A percentile compares a stretch with the other conserved stretches of the same genome.
These are phyloP conservation scores for Narcine bancroftii DNA, from an alignment of 2,113 vertebrate species.

Conservation along the genomic window DNA sequence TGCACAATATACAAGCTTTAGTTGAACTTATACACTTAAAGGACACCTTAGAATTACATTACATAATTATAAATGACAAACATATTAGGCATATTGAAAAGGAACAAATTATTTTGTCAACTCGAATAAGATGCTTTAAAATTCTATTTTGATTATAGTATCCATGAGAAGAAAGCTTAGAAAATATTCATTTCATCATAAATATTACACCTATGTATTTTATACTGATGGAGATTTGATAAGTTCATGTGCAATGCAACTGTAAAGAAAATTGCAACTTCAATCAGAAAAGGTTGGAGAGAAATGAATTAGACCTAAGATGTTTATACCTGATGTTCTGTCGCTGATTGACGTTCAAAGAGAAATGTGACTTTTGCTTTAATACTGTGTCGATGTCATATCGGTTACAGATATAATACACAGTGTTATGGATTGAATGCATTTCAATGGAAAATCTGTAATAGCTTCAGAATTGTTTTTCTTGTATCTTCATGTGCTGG, in stretches of 20 bases:
- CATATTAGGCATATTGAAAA: not conserved
- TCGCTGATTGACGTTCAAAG: conserved; percentile 28
- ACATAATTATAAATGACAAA: not conserved
- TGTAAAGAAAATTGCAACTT: conserved; percentile 12
- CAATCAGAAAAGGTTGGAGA: conserved; percentile 12
- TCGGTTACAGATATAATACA: conserved; percentile 34
- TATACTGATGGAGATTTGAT: not conserved
- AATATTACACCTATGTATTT: not conserved
- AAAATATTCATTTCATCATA: not conserved
- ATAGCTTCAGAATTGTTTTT: conserved; percentile 37
- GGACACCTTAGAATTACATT: not conserved
- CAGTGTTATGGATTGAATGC: conserved; percentile 20
- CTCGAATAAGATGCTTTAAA: not conserved
- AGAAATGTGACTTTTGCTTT: conserved; percentile 33
- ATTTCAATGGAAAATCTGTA: conserved; percentile 32
- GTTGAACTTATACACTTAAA: not conserved
- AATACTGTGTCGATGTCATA: conserved; percentile 22
- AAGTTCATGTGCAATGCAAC: not conserved
- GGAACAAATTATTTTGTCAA: not conserved
- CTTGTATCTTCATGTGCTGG: conserved; percentile 34
- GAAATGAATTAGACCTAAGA: conserved; percentile 31
- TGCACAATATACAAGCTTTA: too few relatives aligned
- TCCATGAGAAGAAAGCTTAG: not conserved
- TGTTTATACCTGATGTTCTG: conserved; percentile 23
- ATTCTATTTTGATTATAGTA: not conserved